Evolutionary conservation across 2,113 vertebrate genomes (phyloP), one percentile per base, ranked within the genome.

Genomic region (Rhineura floridana): DNA sequence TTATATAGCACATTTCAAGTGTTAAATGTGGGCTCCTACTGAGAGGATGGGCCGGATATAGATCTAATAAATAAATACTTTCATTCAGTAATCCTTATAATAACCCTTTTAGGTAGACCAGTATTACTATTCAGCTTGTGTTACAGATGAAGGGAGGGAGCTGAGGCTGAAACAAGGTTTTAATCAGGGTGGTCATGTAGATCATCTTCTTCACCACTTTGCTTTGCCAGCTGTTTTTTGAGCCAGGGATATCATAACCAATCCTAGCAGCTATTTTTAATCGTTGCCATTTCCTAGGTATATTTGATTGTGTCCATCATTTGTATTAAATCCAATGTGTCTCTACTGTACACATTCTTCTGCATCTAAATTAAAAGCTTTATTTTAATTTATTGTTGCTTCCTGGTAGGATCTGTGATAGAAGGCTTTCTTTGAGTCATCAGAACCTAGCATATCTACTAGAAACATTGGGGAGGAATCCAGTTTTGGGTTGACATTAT

Each of bases 391-490:
- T 46, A 88, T 42, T 69, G 11, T 77, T 85, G 4, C 67, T 88
- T 72, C 65, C 67, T 75, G 84, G 83, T 33, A 77, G 80, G 44
- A 48, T 73, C 42, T 87, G 28, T 92, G 73, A 82, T 85, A 88
- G 0, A 12, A 21, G 9, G 83, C 88, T 89, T 21, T 85, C 90
- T 87, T 83, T 50, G 76, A n/a, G 7, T 0, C 0, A 65, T 6
- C 36, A 9, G 87, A 50, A 46, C 5, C 72, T 87, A 21, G 78
- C 0, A 50, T 89, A 59, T 70, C 4, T 88, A 72, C 42, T 81
- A 82, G 17, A 87, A 63, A 50, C 69, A 84, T 28, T 80, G 78
- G 70, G 86, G 85, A 46, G 63, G 63, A 88, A 90, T 59, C 65
- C 83, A 82, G 59, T 73, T 86, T 89, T 69, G 48, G 0, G 6